Conservation (phyloP, 2,113 vertebrate species). For the Rhynchomys soricoides region DNA sequence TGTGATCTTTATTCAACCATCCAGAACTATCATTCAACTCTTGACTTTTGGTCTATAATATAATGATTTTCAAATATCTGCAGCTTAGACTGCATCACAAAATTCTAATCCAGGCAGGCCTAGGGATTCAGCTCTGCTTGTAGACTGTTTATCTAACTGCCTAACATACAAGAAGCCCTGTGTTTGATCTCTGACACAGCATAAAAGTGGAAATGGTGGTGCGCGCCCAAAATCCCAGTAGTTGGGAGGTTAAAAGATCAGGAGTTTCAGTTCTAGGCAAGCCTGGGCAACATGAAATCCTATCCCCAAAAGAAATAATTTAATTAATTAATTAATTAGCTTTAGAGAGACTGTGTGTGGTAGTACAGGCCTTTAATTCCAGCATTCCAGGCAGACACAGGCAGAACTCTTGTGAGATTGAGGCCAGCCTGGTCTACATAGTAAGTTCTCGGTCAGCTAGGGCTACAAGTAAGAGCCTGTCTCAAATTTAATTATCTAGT, state of each 20-base stretch:
- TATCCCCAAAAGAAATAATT: not conserved
- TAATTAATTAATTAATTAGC: not conserved
- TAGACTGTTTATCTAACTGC: not conserved
- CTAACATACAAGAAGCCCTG: not conserved
- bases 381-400: not conserved
- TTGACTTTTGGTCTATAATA: conserved; percentile 18
- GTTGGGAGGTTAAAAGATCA: not conserved
- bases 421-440: not conserved
- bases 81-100: not conserved
- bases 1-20: not conserved
- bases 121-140: not conserved
- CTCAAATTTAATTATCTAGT: not conserved
- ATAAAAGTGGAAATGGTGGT: not conserved
- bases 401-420: not conserved
- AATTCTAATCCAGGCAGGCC: not conserved
- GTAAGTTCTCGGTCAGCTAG: not conserved
- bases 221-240: not conserved
- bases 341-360: not conserved
- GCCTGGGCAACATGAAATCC: not conserved
- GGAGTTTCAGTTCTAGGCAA: not conserved
- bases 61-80: conserved; percentile 6
- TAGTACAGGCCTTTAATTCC: not conserved
- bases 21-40: not conserved
- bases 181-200: not conserved
- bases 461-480: not conserved